Evolutionary conservation across 2,888 invertebrate genomes (phyloP).

Genomic region (Drosophila demipolita): DNA sequence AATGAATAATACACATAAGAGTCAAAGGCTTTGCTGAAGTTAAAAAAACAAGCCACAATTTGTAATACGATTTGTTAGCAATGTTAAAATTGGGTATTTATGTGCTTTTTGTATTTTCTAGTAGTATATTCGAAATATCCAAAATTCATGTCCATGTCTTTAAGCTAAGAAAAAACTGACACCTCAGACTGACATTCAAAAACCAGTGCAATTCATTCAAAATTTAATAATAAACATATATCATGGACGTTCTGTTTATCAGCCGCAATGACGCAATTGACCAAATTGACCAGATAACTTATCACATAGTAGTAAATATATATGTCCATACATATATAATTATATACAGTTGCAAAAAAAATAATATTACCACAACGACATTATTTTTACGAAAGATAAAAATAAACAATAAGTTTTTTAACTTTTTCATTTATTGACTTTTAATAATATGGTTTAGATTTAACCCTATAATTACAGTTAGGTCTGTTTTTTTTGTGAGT

Average conservation of each 20-base stretch:
- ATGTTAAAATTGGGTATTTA: not conserved
- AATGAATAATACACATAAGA: not conserved
- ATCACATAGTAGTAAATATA: conserved; percentile 16
- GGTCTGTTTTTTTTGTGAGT: too few relatives aligned
- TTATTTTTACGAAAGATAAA: not conserved
- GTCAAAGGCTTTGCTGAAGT: not conserved
- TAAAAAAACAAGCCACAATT: not conserved
- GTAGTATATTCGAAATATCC: not conserved
- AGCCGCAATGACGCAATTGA: conserved; percentile 60
- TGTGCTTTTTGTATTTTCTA: not conserved
- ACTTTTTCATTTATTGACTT: not conserved
- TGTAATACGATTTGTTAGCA: not conserved
- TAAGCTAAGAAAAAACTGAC: not conserved
- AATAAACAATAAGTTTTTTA: not conserved
- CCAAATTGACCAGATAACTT: conserved; percentile 48
- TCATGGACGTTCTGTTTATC: conserved; percentile 38
- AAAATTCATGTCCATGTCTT: not conserved
- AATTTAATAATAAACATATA: conserved; percentile 37
- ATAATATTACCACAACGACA: not conserved
- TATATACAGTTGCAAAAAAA: not conserved
- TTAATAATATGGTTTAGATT: not conserved
- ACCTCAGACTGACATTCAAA: not conserved
- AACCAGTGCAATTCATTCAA: conserved; percentile 1
- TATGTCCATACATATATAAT: not conserved
- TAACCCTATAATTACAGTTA: not conserved